A percentile compares a stretch with the other conserved stretches of the same genome.
These are phyloP conservation scores for Plumapathes pennacea DNA, from an alignment of 92 coral and sea anemone species.

Conservation along the genomic window DNA sequence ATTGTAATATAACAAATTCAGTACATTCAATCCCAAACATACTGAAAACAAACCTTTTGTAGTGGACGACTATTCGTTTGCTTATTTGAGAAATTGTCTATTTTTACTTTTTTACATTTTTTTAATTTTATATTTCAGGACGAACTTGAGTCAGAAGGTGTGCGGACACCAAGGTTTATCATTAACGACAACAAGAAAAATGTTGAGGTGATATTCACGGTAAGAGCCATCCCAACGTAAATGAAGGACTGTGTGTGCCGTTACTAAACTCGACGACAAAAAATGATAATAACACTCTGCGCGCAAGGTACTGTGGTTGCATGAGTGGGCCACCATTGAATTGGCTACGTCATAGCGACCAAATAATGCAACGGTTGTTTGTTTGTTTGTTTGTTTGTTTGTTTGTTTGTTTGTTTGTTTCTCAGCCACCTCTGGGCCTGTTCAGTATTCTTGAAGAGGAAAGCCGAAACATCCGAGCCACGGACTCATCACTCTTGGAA, in stretches of 20 bases:
- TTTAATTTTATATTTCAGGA: constrained; percentile 12
- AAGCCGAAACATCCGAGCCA: constrained; percentile 15
- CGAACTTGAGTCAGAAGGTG: constrained; percentile 63
- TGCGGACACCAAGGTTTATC: constrained; percentile 25
- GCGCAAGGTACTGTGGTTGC: too few relatives aligned
- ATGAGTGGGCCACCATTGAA: too few relatives aligned
- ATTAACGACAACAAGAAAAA: constrained; percentile 55
- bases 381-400: too few relatives aligned
- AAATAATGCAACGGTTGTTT: too few relatives aligned
- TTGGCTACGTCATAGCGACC: too few relatives aligned
- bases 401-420: background rate
- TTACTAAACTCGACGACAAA: background rate
- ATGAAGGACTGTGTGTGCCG: background rate
- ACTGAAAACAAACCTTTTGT: too few relatives aligned
- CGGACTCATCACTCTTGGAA: constrained; percentile 55
- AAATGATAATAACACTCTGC: too few relatives aligned
- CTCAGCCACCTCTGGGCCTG: constrained; percentile 51
- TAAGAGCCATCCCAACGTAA: constrained; percentile 30
- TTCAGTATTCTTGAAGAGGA: constrained; percentile 34
- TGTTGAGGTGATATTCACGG: constrained; percentile 63
- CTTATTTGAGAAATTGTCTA: background rate
- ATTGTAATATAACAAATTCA: background rate
- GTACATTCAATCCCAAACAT: too few relatives aligned
- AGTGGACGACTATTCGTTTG: background rate
- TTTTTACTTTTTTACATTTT: background rate